A percentile compares a stretch with the other conserved stretches of the same genome.
phyloP scores from a whole-genome alignment of 2,113 vertebrate genomes.

The Miniopterus natalensis region DNA sequence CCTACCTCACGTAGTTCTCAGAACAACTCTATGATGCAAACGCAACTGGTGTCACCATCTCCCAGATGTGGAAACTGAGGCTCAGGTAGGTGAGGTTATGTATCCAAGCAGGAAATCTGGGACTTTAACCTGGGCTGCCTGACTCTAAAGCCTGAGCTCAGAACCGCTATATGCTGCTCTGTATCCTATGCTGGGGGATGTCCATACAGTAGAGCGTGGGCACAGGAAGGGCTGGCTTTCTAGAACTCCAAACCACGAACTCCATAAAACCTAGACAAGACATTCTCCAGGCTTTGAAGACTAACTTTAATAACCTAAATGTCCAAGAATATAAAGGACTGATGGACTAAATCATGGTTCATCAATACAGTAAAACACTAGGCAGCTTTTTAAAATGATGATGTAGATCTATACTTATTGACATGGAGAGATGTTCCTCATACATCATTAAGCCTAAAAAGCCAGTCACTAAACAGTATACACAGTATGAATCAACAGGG shows the following conservation, averaged over 20 bases:
- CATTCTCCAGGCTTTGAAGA: slow-evolving; percentile 3
- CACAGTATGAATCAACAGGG: background rate
- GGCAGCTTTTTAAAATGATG: slow-evolving; percentile 13
- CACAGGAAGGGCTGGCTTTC: background rate
- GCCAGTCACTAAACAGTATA: background rate
- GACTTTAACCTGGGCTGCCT: background rate
- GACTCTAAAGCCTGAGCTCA: background rate
- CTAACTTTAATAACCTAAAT: background rate
- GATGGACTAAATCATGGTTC: background rate
- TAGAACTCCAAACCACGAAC: background rate
- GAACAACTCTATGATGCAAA: background rate
- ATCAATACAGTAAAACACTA: slow-evolving; percentile 34
- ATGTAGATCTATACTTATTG: slow-evolving; percentile 61
- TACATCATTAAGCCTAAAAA: slow-evolving; percentile 60
- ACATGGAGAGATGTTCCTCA: slow-evolving; percentile 49
- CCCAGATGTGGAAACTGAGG: slow-evolving; percentile 2
- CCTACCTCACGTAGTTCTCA: background rate
- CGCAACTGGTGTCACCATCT: background rate
- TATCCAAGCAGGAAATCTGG: background rate
- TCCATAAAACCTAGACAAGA: background rate
- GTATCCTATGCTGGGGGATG: background rate
- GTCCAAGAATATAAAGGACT: background rate
- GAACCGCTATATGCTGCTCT: background rate
- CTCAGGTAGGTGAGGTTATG: background rate
- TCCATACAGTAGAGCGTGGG: background rate